Conservation (phyloP, 2,888 invertebrate genomes). For the Idaea aversata region DNA sequence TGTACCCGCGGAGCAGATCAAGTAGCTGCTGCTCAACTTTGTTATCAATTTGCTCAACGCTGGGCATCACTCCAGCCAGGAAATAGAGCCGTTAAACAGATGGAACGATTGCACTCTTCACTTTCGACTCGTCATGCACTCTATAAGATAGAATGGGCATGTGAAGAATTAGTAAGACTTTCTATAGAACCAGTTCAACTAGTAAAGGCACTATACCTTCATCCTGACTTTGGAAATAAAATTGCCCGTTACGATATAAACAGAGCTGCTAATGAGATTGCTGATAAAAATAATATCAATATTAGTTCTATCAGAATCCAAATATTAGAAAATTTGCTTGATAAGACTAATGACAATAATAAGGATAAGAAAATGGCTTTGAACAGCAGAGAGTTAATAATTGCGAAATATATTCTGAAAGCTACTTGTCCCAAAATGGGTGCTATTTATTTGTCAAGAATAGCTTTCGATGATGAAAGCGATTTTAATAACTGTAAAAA, state of each 20-base stretch:
- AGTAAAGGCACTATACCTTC: conserved; percentile 69
- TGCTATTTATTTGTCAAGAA: conserved; percentile 72
- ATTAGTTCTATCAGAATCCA: conserved; percentile 71
- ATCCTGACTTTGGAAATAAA: conserved; percentile 66
- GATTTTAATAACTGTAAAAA: conserved; percentile 71
- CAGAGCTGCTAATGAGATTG: conserved; percentile 72
- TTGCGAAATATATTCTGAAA: conserved; percentile 73
- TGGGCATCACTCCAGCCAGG: conserved; percentile 74
- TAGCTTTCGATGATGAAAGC: conserved; percentile 71
- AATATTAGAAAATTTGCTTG: conserved; percentile 70
- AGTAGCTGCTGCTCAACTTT: conserved; percentile 74
- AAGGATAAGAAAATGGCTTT: conserved; percentile 50
- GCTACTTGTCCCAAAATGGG: conserved; percentile 77
- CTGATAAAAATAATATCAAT: conserved; percentile 73
- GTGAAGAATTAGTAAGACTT: conserved; percentile 68
- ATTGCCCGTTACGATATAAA: conserved; percentile 69
- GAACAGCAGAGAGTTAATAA: conserved; percentile 61
- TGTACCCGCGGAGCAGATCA: conserved; percentile 76
- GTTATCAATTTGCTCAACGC: conserved; percentile 74
- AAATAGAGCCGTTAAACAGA: conserved; percentile 71
- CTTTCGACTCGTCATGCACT: conserved; percentile 72
- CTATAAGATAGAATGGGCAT: conserved; percentile 72
- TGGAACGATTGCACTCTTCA: conserved; percentile 70
- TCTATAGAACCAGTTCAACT: conserved; percentile 70
- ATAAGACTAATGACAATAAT: conserved; percentile 49